Percentiles rank a stretch among this genome's conserved stretches.
Conservation (phyloP, 2,888 invertebrate genomes). For the Drosophila bunnanda region DNA sequence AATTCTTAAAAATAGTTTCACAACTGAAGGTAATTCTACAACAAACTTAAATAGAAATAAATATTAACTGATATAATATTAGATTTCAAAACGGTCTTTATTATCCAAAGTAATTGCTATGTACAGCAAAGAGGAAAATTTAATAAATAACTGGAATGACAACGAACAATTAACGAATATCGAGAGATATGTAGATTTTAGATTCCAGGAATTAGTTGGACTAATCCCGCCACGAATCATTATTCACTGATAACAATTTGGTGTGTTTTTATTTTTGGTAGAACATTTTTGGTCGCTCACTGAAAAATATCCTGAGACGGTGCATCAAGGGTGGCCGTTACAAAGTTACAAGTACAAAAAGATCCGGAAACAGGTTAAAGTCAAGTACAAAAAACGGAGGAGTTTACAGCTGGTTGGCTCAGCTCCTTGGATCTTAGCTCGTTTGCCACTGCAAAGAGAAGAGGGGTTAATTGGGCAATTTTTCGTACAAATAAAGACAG, state of each 20-base stretch:
- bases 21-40: background rate
- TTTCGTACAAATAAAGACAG: too few relatives aligned
- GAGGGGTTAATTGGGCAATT: constrained; percentile 4
- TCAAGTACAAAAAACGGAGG: constrained; percentile 27
- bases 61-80: too few relatives aligned
- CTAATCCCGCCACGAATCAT: background rate
- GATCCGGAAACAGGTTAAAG: constrained; percentile 8
- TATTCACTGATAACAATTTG: constrained; percentile 28
- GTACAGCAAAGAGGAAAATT: background rate
- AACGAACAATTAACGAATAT: background rate
- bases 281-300: constrained; percentile 36
- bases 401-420: background rate
- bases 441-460: constrained; percentile 81
- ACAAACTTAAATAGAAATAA: constrained; percentile 14
- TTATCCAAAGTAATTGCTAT: constrained; percentile 3
- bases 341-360: constrained; percentile 4
- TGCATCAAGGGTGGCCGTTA: constrained; percentile 1
- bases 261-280: constrained; percentile 44
- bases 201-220: constrained; percentile 5
- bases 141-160: constrained; percentile 21
- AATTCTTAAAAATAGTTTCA: too few relatives aligned
- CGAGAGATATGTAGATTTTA: background rate
- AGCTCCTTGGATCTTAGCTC: constrained; percentile 51
- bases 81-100: constrained; percentile 1
- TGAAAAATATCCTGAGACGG: constrained; percentile 1